Evolutionary conservation across 2,797 vertebrate genomes (phyloP).

Genomic region (Myotis planiceps): DNA sequence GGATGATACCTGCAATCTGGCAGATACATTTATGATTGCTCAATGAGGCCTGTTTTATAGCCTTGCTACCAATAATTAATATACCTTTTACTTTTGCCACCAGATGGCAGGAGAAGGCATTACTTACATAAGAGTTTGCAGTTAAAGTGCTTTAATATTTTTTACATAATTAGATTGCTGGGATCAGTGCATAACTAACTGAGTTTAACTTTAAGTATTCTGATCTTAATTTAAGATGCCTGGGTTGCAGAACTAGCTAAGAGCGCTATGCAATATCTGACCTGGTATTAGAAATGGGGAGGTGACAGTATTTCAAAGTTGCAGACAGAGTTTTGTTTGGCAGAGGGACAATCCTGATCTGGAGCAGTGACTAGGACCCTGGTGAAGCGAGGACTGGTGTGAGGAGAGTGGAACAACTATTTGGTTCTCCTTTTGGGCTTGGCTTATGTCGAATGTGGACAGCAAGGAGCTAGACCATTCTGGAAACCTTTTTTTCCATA

Average conservation of each 20-base stretch:
- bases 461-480: background rate
- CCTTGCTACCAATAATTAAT: background rate
- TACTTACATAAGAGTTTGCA: background rate
- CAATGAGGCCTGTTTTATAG: background rate
- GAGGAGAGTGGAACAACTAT: background rate
- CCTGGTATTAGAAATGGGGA: background rate
- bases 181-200: background rate
- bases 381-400: background rate
- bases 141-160: background rate
- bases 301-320: background rate
- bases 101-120: conserved; percentile 57
- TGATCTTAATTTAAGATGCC: background rate
- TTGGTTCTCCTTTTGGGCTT: background rate
- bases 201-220: background rate
- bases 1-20: background rate
- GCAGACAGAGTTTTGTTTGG: no score
- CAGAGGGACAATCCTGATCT: background rate
- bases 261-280: background rate
- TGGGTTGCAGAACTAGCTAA: background rate
- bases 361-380: background rate
- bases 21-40: background rate
- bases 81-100: conserved; percentile 10
- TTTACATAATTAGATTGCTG: background rate
- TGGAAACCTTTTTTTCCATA: background rate
- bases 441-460: background rate